These are phyloP conservation scores for Goniozus legneri DNA, from an alignment of 1,140 invertebrate species.

Conservation along the genomic window DNA sequence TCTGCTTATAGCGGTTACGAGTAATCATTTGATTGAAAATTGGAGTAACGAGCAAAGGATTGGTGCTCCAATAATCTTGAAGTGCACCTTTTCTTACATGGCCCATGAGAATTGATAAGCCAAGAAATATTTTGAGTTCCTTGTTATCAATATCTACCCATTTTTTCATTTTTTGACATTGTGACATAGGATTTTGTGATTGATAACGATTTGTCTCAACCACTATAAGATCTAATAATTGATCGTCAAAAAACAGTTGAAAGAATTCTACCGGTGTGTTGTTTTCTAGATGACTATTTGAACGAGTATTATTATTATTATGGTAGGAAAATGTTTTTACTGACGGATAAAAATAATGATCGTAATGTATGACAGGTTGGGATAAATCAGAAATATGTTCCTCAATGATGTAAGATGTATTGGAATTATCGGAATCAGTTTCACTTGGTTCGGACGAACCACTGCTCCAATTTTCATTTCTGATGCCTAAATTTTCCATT, in stretches of 20 bases:
- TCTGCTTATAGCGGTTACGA: slow-evolving; percentile 20
- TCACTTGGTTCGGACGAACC: slow-evolving; percentile 5
- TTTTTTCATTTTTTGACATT: slow-evolving; percentile 4
- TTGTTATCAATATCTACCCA: slow-evolving; percentile 2
- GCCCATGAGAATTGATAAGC: slow-evolving; percentile 9
- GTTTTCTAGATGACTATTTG: neutral
- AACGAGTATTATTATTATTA: neutral
- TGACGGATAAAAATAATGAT: slow-evolving; percentile 6
- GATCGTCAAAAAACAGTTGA: slow-evolving; percentile 1
- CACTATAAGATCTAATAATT: slow-evolving; percentile 2
- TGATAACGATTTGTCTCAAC: slow-evolving; percentile 6
- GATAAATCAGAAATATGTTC: neutral
- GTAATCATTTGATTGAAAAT: slow-evolving; percentile 26
- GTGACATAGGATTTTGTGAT: slow-evolving; percentile 5
- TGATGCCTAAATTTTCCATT: too few species aligned
- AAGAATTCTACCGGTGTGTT: neutral
- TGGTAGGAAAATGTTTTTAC: slow-evolving; percentile 4
- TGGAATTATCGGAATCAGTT: slow-evolving; percentile 1
- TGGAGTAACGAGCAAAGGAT: slow-evolving; percentile 23
- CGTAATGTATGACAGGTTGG: slow-evolving; percentile 1
- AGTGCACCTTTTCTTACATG: slow-evolving; percentile 10
- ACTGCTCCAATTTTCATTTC: slow-evolving; percentile 3
- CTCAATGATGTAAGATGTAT: neutral
- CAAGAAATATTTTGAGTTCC: slow-evolving; percentile 7
- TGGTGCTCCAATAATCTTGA: slow-evolving; percentile 27